phyloP scores from a whole-genome alignment of 2,888 invertebrate genomes.

The Imbricaverruca yamaguchii region DNA sequence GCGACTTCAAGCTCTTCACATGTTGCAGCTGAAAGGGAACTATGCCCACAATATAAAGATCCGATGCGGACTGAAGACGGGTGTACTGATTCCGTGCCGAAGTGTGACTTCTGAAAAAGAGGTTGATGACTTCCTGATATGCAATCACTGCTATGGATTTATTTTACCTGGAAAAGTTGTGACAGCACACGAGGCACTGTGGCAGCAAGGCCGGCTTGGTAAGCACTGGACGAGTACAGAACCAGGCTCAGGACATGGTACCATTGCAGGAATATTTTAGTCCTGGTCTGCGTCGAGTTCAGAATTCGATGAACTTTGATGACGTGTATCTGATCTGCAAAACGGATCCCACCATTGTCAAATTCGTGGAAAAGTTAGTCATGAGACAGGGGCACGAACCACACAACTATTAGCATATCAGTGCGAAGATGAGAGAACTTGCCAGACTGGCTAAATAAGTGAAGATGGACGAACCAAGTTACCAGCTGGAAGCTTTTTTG shows the following conservation, averaged over 20 bases:
- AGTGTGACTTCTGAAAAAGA: background rate
- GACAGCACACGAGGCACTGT: conserved; percentile 1
- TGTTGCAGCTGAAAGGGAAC: background rate
- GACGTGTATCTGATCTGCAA: background rate
- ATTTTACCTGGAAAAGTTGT: background rate
- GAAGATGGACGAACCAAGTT: background rate
- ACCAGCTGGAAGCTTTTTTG: background rate
- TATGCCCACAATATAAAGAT: too few species aligned
- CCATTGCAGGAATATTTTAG: background rate
- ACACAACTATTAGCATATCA: background rate
- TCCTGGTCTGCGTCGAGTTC: background rate
- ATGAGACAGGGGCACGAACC: background rate
- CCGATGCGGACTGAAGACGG: background rate
- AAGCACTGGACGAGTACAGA: background rate
- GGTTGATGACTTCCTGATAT: background rate
- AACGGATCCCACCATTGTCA: background rate
- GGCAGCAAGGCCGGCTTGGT: background rate
- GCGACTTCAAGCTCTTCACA: background rate
- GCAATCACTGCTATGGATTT: background rate
- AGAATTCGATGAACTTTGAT: background rate
- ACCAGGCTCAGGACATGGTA: background rate
- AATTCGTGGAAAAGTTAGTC: background rate
- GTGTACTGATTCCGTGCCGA: background rate
- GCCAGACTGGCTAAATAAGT: background rate
- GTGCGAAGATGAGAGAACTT: background rate